These are phyloP conservation scores for Agrenia bidenticulata DNA, from an alignment of 2,888 invertebrate genomes.

Conservation along the genomic window DNA sequence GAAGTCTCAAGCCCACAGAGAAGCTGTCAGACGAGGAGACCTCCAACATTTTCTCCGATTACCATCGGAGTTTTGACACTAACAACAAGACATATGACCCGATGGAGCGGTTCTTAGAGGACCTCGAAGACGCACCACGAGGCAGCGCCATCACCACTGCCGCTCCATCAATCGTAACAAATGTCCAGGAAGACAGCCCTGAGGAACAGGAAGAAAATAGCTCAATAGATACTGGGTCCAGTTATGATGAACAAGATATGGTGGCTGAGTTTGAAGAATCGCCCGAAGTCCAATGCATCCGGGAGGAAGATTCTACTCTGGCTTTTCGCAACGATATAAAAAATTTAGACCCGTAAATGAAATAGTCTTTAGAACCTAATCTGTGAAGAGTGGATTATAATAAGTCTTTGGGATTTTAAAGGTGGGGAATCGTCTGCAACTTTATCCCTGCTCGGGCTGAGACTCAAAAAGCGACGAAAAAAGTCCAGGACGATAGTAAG, in stretches of 20 bases:
- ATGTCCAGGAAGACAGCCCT: background rate
- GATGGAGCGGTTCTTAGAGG: constrained; percentile 10
- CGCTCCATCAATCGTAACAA: background rate
- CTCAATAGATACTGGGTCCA: background rate
- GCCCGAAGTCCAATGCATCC: constrained; percentile 15
- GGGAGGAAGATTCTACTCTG: constrained; percentile 1
- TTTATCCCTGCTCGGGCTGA: background rate
- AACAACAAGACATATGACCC: background rate
- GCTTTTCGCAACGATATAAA: constrained; percentile 11
- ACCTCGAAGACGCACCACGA: constrained; percentile 2
- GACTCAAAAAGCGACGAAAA: background rate
- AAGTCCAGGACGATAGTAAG: background rate
- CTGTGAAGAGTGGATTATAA: no score
- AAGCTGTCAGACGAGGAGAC: background rate
- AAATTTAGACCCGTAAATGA: constrained; percentile 27
- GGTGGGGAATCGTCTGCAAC: constrained; percentile 25
- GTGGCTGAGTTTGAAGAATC: background rate
- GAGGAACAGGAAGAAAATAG: background rate
- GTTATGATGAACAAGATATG: background rate
- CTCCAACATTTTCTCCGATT: background rate
- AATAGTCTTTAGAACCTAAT: background rate
- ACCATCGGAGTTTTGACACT: background rate
- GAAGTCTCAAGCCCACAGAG: background rate
- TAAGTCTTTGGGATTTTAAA: no score
- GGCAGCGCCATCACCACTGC: background rate